A percentile compares a stretch with the other conserved stretches of the same genome.
Evolutionary conservation across 2,888 invertebrate species (phyloP).

Genomic region (Noctua janthina): DNA sequence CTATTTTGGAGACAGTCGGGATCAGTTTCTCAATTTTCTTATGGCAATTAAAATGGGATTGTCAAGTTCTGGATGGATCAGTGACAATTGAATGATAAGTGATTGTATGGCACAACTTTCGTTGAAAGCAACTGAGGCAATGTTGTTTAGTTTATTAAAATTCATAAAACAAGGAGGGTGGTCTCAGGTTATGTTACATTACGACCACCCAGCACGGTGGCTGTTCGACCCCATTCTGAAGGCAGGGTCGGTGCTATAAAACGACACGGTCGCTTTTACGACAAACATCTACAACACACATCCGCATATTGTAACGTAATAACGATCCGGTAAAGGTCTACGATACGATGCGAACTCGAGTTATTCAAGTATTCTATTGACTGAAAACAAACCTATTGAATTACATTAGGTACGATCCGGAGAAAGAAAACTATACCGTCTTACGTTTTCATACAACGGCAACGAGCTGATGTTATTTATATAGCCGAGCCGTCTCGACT

Average conservation of each 20-base stretch:
- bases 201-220: constrained; percentile 80
- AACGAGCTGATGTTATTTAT: constrained; percentile 62
- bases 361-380: constrained; percentile 79
- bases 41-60: neutral
- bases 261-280: constrained; percentile 83
- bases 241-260: constrained; percentile 78
- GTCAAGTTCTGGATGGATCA: neutral
- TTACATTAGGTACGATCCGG: constrained; percentile 65
- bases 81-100: constrained; percentile 3
- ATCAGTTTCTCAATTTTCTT: neutral
- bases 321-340: constrained; percentile 78
- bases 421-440: constrained; percentile 64
- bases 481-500: constrained; percentile 45
- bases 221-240: constrained; percentile 73
- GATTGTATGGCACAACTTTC: constrained; percentile 55
- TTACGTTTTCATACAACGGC: constrained; percentile 60
- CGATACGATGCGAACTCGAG: constrained; percentile 79
- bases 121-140: constrained; percentile 62
- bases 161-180: constrained; percentile 79
- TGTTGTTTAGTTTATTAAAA: constrained; percentile 78
- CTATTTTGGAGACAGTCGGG: neutral
- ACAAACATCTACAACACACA: constrained; percentile 78
- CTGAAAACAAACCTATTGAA: constrained; percentile 71
- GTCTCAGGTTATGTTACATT: constrained; percentile 78
- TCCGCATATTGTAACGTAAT: constrained; percentile 76